A percentile compares a stretch with the other conserved stretches of the same genome.
Conservation (phyloP, 1,140 invertebrate species). For the Diorhabda sublineata region DNA sequence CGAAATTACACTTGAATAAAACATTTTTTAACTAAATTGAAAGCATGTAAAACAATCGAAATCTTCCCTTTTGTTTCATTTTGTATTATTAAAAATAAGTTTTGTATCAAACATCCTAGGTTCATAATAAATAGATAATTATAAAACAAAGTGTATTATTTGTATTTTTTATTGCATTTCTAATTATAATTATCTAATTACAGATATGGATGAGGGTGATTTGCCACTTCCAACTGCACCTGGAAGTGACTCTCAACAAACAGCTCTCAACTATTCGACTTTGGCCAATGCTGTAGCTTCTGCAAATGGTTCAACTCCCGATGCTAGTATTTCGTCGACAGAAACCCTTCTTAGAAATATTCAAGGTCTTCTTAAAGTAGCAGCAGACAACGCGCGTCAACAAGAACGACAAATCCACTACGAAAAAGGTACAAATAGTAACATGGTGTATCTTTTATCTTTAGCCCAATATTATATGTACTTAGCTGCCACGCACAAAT, state of each 20-base stretch:
- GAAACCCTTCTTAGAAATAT: conserved; percentile 92
- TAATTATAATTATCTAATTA: conserved; percentile 19
- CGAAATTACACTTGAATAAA: too few relatives aligned
- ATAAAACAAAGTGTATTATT: too few relatives aligned
- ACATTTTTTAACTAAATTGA: too few relatives aligned
- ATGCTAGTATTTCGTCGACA: conserved; percentile 69
- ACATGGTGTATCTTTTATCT: conserved; percentile 48
- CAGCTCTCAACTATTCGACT: conserved; percentile 69
- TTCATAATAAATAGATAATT: too few relatives aligned
- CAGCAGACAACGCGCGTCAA: conserved; percentile 90
- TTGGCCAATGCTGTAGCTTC: conserved; percentile 54
- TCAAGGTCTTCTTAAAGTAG: conserved; percentile 90
- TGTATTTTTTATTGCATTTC: neutral
- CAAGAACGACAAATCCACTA: conserved; percentile 93
- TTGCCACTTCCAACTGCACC: conserved; percentile 56
- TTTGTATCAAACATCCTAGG: too few relatives aligned
- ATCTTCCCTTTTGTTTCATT: too few relatives aligned
- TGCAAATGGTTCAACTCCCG: conserved; percentile 49
- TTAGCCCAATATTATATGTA: conserved; percentile 48
- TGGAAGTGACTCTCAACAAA: conserved; percentile 58
- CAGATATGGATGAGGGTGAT: conserved; percentile 63
- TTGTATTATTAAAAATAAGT: too few relatives aligned
- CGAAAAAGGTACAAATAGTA: conserved; percentile 80
- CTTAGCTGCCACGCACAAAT: conserved; percentile 46
- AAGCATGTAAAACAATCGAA: too few relatives aligned